Conservation (phyloP, 2,888 invertebrate genomes). For the Marronus borbonicus region DNA sequence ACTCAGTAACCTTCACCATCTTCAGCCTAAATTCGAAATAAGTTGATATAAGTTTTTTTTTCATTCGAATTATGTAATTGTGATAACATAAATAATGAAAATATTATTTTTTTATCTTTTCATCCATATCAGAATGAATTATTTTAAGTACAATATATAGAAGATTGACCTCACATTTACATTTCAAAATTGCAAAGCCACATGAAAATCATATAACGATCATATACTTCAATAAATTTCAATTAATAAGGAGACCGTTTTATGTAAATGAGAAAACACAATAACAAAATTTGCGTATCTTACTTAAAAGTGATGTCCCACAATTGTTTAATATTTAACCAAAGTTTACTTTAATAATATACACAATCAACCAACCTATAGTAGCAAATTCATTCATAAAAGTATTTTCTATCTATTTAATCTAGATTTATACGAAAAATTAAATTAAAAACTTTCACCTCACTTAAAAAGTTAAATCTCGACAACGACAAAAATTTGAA, state of each 20-base stretch:
- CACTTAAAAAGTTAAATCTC: neutral
- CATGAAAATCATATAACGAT: neutral
- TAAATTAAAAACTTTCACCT: neutral
- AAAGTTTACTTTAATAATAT: neutral
- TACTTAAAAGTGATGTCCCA: neutral
- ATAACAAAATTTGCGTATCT: neutral
- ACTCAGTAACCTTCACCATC: neutral
- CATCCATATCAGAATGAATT: neutral
- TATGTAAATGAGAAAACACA: neutral
- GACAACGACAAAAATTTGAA: neutral
- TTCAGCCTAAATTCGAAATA: neutral
- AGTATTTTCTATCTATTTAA: neutral
- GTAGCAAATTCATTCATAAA: neutral
- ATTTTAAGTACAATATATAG: neutral
- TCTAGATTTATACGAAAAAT: neutral
- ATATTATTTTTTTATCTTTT: neutral
- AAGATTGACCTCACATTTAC: neutral
- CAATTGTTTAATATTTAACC: neutral
- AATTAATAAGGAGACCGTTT: neutral
- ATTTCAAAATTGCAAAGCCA: neutral
- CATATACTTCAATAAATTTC: neutral
- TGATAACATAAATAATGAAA: neutral
- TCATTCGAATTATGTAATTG: neutral
- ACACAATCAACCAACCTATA: neutral
- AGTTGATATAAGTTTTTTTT: neutral